Evolutionary conservation across 2,888 invertebrate species (phyloP), one percentile per base, ranked within the genome.

Genomic region (Teleogryllus oceanicus): DNA sequence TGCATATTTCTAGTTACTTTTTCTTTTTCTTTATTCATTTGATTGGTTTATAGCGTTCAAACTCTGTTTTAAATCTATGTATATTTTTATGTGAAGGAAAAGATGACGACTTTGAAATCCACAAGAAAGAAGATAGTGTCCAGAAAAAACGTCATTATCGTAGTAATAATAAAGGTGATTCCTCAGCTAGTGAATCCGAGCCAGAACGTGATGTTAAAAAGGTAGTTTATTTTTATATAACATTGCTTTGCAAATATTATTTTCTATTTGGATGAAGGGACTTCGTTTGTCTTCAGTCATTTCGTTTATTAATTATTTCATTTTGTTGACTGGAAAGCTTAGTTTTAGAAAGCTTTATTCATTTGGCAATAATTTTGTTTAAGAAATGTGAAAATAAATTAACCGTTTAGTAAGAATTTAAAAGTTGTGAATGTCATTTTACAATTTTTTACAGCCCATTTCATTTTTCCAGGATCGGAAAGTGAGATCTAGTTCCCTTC

Each of bases 141-240:
- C 96, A 96, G 86, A 95, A 95, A 86, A 96, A 96, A 85, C 91
- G 96, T 13, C 96, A 96, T 83, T 96, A 96, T 86, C 91, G 96
- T 18, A 89, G 88, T 80, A 95, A 94, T 80, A 95, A 96, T 85
- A 93, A 94, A 81, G 94, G 94, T 85, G 81, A 81, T 50, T 94
- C 94, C 5, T 94, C 92, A 2, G 92, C 90, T 49, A 92, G 92
- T 84, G 88, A 88, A 77, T 88, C 87, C 49, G 88, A 88, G 77
- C 86, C 87, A 10, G 90, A 82, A 18, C n/a, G 50, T 80, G 62
- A 78, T 80, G 62, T 74, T 74, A 24, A 49, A 13, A 79, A 76
- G 78, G 75, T 80, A 37, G 20, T 51, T 51, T 37, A 37, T 37
- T 37, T 37, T 37, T 21, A 62, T 20, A 18, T 20, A 16, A 49